Conservation (phyloP, 2,888 invertebrate genomes). For the Zygothrica quintamaculata region DNA sequence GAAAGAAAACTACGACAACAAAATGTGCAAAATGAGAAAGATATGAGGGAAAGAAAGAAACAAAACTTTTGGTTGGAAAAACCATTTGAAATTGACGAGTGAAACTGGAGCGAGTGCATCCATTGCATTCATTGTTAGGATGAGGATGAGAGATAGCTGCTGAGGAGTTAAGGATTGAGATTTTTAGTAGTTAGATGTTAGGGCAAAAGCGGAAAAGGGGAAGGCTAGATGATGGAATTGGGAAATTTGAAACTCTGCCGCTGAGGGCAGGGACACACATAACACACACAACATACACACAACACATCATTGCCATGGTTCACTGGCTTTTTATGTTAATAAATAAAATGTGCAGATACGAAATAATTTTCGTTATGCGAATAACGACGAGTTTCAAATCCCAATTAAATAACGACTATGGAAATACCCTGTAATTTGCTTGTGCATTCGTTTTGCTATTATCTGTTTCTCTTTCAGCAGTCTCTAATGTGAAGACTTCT, state of each 20-base stretch:
- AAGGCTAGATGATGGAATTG: slow-evolving; percentile 3
- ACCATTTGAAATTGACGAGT: slow-evolving; percentile 25
- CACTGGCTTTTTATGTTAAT: slow-evolving; percentile 82
- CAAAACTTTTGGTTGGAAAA: slow-evolving; percentile 55
- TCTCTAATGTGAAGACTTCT: too few species aligned
- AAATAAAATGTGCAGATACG: slow-evolving; percentile 65
- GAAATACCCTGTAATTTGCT: too few species aligned
- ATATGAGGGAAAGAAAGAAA: neutral
- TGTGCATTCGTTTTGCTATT: too few species aligned
- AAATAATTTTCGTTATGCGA: slow-evolving; percentile 27
- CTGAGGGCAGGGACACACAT: slow-evolving; percentile 48
- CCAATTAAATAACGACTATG: neutral
- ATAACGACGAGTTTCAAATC: neutral
- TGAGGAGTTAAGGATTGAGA: too few species aligned
- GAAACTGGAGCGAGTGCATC: slow-evolving; percentile 30
- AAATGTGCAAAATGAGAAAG: slow-evolving; percentile 38
- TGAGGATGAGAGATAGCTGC: too few species aligned
- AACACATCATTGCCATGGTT: slow-evolving; percentile 60
- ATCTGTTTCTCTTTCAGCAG: too few species aligned
- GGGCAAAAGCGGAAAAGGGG: neutral
- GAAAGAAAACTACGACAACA: slow-evolving; percentile 14
- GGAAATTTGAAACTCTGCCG: slow-evolving; percentile 21
- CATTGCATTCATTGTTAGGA: too few species aligned
- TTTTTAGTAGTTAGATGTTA: too few species aligned
- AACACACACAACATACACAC: too few species aligned